phyloP scores from a whole-genome alignment of 2,113 vertebrate species.

The Daubentonia madagascariensis region DNA sequence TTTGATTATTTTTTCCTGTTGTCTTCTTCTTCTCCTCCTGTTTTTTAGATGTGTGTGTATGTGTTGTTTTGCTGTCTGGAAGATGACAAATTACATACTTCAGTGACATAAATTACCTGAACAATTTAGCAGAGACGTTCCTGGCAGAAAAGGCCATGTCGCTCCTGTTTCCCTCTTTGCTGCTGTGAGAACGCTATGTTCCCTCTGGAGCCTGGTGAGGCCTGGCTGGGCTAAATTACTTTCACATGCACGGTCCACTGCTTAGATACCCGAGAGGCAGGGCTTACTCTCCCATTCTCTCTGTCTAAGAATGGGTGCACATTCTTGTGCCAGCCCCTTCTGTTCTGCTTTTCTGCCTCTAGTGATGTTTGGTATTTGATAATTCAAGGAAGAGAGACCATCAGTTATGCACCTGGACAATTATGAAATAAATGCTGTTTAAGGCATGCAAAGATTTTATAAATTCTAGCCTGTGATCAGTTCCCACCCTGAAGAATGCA shows the following conservation, averaged over 20 bases:
- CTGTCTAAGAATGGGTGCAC: not conserved
- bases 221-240: not conserved
- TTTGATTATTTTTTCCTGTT: not conserved
- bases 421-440: not conserved
- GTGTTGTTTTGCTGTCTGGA: not conserved
- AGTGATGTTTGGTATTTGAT: not conserved
- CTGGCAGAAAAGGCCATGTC: not conserved
- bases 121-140: constrained; percentile 52
- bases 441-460: not conserved
- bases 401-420: not conserved
- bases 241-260: not conserved
- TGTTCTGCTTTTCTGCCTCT: not conserved
- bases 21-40: too few relatives aligned
- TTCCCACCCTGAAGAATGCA: not conserved
- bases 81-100: not conserved
- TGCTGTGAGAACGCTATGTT: not conserved
- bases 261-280: not conserved
- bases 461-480: not conserved
- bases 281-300: not conserved
- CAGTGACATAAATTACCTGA: constrained; percentile 39
- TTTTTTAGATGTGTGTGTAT: not conserved
- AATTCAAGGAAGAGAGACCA: not conserved
- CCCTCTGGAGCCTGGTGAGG: not conserved
- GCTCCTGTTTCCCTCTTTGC: not conserved
- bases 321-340: not conserved